Base-by-base conservation (phyloP, 2,113 vertebrate species). In the Brienomyrus brachyistius region DNA sequence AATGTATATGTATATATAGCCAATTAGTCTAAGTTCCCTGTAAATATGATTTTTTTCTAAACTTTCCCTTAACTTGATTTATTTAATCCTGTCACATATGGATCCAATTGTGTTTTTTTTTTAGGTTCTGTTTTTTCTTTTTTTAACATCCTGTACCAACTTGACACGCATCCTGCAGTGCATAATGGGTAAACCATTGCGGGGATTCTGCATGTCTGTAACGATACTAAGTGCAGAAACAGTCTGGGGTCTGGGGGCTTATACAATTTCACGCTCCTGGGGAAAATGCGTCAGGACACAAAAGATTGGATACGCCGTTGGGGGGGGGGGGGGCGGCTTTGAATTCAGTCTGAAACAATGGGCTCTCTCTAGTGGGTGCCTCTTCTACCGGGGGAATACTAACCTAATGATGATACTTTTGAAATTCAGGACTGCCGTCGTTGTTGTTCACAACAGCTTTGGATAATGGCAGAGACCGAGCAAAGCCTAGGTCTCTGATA, bases 181-280 rank as follows among this genome's bases (percentile, higher is more conserved):
- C 27, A 3, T 87, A 4, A 87, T 54, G 50, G 85, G 85, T 19
- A 87, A 87, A 87, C 15, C 31, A 54, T 87, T 11, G 31, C 51
- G 19, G 85, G 45, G 83, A 27, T 70, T 27, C 45, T 40, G 50
- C 27, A 40, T 17, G 19, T 88, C 80, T 66, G 23, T 84, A 52
- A 87, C 43, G 43, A 47, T 23, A 43, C 51, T 84, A 50, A 88
- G 45, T 84, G 52, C 40, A 84, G 82, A 90, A 88, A 43, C 74
- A 88, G 90, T 66, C 54, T 50, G 74, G 15, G 47, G 87, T 87
- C 90, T 35, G 50, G 48, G 62, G 86, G 86, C 62, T 88, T 48
- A 52, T 19, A 77, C 62, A 88, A 87, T 82, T 90, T 80, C 51
- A 56, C 51, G 54, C 90, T 90, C 50, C 77, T 66, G 86, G 87